Evolutionary conservation across 2,113 vertebrate genomes (phyloP).

Genomic region (Telmatochromis brichardi): DNA sequence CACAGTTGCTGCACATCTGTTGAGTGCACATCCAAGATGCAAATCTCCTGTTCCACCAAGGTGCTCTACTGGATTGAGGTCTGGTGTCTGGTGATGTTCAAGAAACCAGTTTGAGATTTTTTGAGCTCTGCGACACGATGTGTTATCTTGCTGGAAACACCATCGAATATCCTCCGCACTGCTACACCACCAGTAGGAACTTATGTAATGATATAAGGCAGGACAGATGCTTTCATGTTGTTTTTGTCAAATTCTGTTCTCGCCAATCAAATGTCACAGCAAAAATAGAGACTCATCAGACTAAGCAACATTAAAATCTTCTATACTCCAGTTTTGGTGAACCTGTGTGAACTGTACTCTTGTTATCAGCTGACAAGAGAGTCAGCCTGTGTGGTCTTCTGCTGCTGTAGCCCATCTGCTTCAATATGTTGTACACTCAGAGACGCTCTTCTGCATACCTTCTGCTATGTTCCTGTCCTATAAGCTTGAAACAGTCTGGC

Average conservation of each 20-base stretch:
- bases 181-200: background rate
- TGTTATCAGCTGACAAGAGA: background rate
- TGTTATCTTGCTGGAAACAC: background rate
- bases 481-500: background rate
- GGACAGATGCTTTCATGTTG: background rate
- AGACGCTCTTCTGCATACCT: background rate
- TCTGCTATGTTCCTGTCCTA: background rate
- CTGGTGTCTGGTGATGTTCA: background rate
- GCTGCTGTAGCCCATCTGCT: background rate
- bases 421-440: background rate
- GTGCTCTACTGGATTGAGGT: background rate
- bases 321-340: background rate
- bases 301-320: accelerated
- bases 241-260: background rate
- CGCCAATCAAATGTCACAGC: background rate
- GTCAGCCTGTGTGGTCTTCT: background rate
- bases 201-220: background rate
- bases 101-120: background rate
- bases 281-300: background rate
- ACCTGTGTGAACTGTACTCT: background rate
- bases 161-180: background rate
- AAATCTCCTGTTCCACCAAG: background rate
- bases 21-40: accelerated
- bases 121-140: background rate
- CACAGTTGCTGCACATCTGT: accelerated